Evolutionary conservation across 2,113 vertebrate species (phyloP).

Genomic region (Actinemys pallida): DNA sequence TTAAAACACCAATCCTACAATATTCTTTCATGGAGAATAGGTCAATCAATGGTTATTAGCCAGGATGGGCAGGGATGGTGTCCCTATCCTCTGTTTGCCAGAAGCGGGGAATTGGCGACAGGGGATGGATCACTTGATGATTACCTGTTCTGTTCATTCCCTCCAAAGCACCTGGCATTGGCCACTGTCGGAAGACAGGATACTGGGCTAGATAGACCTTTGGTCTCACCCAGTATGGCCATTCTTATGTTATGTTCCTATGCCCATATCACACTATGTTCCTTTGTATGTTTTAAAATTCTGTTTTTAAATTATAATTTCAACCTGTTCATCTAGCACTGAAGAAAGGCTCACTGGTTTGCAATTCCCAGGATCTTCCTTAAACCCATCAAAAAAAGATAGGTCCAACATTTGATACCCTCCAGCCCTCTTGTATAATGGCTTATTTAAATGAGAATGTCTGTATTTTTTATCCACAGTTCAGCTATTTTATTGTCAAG

Average conservation of each 20-base stretch:
- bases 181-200: no score
- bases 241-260: no score
- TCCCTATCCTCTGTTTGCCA: no score
- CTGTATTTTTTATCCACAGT: neutral
- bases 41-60: no score
- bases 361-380: neutral
- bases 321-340: neutral
- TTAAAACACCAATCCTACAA: neutral
- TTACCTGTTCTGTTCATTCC: no score
- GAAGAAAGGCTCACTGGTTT: neutral
- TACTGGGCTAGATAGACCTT: no score
- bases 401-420: neutral
- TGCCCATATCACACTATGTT: neutral
- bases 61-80: no score
- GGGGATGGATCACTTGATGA: no score
- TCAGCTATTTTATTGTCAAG: neutral
- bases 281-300: neutral
- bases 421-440: neutral
- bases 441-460: neutral
- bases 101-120: no score
- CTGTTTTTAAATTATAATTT: neutral
- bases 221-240: no score
- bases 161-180: no score
- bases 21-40: neutral
- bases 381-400: neutral